Conservation (phyloP, 1,140 invertebrate genomes). For the Propsilocerus akamusi region DNA sequence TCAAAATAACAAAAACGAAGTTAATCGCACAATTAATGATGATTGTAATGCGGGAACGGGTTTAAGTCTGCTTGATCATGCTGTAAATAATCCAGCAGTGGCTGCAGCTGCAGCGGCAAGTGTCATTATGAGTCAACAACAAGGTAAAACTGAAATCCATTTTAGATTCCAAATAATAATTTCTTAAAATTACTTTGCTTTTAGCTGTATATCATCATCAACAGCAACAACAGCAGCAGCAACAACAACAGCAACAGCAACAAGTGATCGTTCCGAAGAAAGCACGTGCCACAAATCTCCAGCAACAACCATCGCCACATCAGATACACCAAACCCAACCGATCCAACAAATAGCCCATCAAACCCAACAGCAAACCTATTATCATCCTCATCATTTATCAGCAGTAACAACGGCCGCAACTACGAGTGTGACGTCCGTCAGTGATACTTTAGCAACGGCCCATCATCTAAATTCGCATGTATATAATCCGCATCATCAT, state of each 20-base stretch:
- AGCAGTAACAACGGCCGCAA: not conserved
- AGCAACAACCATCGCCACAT: not conserved
- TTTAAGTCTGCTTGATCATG: not conserved
- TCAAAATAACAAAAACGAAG: not conserved
- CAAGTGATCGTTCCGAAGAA: not conserved
- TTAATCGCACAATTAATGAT: not conserved
- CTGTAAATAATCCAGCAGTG: not conserved
- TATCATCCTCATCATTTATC: slow-evolving; percentile 18
- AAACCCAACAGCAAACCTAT: slow-evolving; percentile 30
- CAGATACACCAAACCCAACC: not conserved
- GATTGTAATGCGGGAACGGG: not conserved
- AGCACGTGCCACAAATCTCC: not conserved
- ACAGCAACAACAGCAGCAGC: not conserved
- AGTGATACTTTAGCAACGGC: not conserved
- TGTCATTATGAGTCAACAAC: not conserved
- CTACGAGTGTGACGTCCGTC: not conserved
- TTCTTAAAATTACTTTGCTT: not conserved
- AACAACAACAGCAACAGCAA: not conserved
- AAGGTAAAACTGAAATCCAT: not conserved
- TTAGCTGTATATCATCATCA: not conserved
- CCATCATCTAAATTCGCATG: not conserved
- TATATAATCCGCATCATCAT: slow-evolving; percentile 2
- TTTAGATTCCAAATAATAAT: not conserved
- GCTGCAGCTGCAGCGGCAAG: not conserved
- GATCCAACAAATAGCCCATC: slow-evolving; percentile 13